phyloP scores from a whole-genome alignment of 1,140 invertebrate genomes.

The Apolygus lucorum region DNA sequence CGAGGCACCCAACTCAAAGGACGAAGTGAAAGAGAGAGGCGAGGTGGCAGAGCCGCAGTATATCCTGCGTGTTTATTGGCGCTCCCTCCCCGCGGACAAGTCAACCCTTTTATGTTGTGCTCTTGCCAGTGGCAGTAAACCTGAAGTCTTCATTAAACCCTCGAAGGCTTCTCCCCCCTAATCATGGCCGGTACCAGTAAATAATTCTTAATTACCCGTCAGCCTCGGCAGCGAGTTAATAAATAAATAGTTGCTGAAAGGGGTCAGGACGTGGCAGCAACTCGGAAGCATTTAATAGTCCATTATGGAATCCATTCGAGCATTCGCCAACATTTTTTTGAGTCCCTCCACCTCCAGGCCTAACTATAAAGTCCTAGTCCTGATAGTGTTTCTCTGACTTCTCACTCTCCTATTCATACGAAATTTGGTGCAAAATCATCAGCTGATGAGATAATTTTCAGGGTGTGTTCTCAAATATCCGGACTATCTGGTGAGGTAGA shows the following conservation, averaged over 20 bases:
- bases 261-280: background rate
- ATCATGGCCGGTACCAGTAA: background rate
- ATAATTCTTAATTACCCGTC: constrained; percentile 16
- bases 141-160: constrained; percentile 13
- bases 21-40: background rate
- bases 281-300: constrained; percentile 2
- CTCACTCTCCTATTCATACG: too few relatives aligned
- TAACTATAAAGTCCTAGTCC: too few relatives aligned
- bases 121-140: constrained; percentile 2
- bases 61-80: constrained; percentile 9
- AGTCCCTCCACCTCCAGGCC: background rate
- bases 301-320: background rate
- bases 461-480: too few relatives aligned
- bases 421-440: too few relatives aligned
- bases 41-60: background rate
- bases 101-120: background rate
- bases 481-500: too few relatives aligned
- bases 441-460: too few relatives aligned
- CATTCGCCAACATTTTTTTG: background rate
- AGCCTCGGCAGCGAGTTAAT: background rate
- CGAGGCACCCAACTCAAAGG: too few relatives aligned
- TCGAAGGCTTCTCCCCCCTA: background rate
- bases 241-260: background rate
- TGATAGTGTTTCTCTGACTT: too few relatives aligned
- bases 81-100: background rate